These are phyloP conservation scores for Dilophus febrilis DNA, from an alignment of 2,888 invertebrate genomes.

Conservation along the genomic window DNA sequence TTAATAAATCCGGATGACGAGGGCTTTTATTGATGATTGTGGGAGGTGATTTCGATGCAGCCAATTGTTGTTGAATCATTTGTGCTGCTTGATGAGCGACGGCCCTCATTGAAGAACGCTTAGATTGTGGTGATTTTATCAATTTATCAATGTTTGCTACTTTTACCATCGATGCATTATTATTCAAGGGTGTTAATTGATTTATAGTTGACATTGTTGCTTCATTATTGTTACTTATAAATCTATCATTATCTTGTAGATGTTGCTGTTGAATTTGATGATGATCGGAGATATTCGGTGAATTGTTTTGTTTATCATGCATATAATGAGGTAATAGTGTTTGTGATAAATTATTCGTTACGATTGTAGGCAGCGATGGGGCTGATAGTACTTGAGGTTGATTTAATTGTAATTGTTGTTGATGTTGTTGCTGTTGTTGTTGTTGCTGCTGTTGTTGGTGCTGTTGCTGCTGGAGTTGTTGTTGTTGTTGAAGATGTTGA, in stretches of 20 bases:
- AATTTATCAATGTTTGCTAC: background rate
- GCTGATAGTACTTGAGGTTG: no score
- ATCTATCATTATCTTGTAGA: conserved; percentile 4
- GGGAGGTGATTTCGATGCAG: conserved; percentile 52
- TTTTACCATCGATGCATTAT: background rate
- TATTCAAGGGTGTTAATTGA: no score
- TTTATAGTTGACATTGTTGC: no score
- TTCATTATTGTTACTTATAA: conserved; percentile 6
- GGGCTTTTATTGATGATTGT: conserved; percentile 55
- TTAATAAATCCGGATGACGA: conserved; percentile 35
- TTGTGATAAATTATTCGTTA: background rate
- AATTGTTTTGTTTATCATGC: background rate
- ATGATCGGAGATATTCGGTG: background rate
- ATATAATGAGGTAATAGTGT: conserved; percentile 4
- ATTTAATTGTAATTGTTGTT: conserved; percentile 2
- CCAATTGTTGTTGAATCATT: conserved; percentile 15
- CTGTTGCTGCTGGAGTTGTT: background rate
- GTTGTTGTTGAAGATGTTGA: background rate
- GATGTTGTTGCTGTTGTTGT: conserved; percentile 3
- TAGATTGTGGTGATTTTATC: background rate
- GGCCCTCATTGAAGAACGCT: conserved; percentile 3
- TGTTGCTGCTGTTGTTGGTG: background rate
- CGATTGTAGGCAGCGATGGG: conserved; percentile 10
- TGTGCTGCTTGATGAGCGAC: conserved; percentile 12
- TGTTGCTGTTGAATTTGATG: background rate